Evolutionary conservation across 2,113 vertebrate species (phyloP).

Genomic region (Microcebus tavaratra): DNA sequence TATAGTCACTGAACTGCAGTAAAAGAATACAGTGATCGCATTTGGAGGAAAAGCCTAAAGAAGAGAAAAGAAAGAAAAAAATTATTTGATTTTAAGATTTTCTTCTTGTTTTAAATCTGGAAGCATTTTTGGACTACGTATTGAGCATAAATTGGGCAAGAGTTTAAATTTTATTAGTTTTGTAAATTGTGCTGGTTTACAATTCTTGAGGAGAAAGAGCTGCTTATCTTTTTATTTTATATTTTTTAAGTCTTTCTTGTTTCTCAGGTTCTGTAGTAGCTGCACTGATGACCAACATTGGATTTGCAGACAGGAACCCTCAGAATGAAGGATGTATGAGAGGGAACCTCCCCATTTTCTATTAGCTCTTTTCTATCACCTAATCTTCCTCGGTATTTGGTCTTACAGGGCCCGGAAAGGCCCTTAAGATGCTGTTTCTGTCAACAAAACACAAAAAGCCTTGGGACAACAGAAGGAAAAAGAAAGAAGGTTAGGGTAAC

Average conservation of each 20-base stretch:
- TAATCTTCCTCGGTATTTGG: background rate
- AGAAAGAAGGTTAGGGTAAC: background rate
- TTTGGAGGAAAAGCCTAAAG: slow-evolving; percentile 93
- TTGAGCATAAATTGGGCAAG: background rate
- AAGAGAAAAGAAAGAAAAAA: slow-evolving; percentile 21
- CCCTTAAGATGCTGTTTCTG: background rate
- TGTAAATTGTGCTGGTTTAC: background rate
- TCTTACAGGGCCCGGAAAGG: background rate
- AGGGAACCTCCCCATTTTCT: background rate
- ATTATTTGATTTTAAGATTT: background rate
- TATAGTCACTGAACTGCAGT: slow-evolving; percentile 92
- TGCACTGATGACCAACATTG: background rate
- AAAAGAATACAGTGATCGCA: slow-evolving; percentile 91
- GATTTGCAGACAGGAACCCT: background rate
- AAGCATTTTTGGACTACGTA: background rate
- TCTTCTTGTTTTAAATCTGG: background rate
- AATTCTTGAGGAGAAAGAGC: background rate
- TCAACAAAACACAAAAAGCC: background rate
- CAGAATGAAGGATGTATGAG: background rate
- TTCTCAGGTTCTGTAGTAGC: background rate
- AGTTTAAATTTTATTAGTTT: background rate
- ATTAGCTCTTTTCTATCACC: background rate
- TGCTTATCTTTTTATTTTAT: background rate
- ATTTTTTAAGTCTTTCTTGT: background rate
- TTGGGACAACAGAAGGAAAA: background rate